Evolutionary conservation across 2,797 vertebrate genomes (phyloP).

Genomic region (Pseudocheirus occidentalis): DNA sequence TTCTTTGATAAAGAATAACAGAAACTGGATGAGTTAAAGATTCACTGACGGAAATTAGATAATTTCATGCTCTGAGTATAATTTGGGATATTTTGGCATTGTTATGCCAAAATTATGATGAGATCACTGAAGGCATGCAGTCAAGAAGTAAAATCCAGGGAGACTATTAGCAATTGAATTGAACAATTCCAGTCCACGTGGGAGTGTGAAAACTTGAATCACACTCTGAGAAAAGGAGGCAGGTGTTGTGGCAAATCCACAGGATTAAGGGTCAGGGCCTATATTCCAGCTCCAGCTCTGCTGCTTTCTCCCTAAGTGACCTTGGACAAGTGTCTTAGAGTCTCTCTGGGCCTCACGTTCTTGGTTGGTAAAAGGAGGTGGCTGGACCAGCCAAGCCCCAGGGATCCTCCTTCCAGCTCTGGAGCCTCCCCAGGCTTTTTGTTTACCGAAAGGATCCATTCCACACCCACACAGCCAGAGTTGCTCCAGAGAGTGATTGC

Average conservation of each 20-base stretch:
- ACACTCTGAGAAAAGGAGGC: neutral
- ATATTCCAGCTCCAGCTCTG: neutral
- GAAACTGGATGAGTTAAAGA: neutral
- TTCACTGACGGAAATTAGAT: neutral
- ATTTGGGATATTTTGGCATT: neutral
- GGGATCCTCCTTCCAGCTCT: neutral
- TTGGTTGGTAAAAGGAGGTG: neutral
- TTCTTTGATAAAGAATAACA: conserved; percentile 32
- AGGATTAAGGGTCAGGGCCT: neutral
- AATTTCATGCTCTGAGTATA: neutral
- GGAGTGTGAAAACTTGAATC: neutral
- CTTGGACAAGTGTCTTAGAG: neutral
- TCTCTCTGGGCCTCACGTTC: neutral
- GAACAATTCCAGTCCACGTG: neutral
- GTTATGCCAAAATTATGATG: neutral
- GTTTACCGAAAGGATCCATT: conserved; percentile 53
- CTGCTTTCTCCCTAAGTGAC: neutral
- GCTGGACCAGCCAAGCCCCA: neutral
- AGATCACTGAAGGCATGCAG: neutral
- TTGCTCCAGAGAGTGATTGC: neutral
- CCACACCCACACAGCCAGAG: neutral
- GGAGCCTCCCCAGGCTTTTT: neutral
- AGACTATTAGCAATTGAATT: neutral
- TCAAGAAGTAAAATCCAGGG: neutral
- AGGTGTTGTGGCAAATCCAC: neutral